These are phyloP conservation scores for Channa striata DNA, from an alignment of 2,797 vertebrate genomes.

Conservation along the genomic window DNA sequence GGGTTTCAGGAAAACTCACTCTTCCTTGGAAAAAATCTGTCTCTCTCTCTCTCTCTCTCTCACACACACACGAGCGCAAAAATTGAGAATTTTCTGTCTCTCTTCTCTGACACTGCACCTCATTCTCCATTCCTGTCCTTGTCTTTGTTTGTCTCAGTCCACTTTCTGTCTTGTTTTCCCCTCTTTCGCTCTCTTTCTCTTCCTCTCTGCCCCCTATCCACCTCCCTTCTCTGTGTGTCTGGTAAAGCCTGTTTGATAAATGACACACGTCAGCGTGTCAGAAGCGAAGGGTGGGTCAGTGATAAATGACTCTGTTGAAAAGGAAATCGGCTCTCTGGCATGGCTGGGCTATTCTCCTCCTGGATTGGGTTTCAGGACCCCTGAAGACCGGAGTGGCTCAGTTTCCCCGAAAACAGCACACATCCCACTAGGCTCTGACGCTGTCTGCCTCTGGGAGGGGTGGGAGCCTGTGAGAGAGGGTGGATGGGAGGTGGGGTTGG, in stretches of 20 bases:
- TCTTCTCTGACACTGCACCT: conserved; percentile 62
- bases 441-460: conserved; percentile 71
- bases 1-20: conserved; percentile 73
- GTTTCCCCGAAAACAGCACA: conserved; percentile 83
- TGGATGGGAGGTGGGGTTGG: conserved; percentile 54
- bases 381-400: conserved; percentile 84
- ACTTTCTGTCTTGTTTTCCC: conserved; percentile 63
- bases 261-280: conserved; percentile 99
- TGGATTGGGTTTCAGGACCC: conserved; percentile 97
- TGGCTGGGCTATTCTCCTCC: conserved; percentile 91
- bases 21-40: conserved; percentile 70
- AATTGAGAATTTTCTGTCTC: conserved; percentile 34
- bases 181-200: conserved; percentile 66
- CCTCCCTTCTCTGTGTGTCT: conserved; percentile 81
- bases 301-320: conserved; percentile 98
- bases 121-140: conserved; percentile 69
- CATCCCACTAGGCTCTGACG: conserved; percentile 78
- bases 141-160: conserved; percentile 69
- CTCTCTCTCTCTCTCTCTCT: conserved; percentile 24
- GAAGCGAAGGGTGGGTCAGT: conserved; percentile 97
- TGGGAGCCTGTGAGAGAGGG: conserved; percentile 45
- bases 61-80: conserved; percentile 41
- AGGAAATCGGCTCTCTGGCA: conserved; percentile 99
- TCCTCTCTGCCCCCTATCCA: conserved; percentile 61
- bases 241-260: conserved; percentile 97